Conservation (phyloP, 2,888 invertebrate genomes). For the Leucania comma region DNA sequence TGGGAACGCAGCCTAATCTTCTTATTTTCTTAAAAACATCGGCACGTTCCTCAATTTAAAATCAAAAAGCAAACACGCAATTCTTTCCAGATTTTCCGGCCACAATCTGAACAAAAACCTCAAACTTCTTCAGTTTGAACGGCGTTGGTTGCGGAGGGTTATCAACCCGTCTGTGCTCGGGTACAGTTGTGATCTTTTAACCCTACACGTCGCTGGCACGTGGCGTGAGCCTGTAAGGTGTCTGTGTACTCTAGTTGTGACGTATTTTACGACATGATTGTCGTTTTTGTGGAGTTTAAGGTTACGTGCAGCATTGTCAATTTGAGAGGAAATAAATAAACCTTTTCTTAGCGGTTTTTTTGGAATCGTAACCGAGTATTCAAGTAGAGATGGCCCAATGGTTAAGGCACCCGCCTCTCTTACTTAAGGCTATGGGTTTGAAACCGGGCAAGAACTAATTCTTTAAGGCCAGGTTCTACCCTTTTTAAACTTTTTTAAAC, state of each 20-base stretch:
- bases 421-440: no score
- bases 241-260: slow-evolving; percentile 9
- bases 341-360: no score
- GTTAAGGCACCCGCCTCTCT: no score
- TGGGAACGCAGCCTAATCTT: no score
- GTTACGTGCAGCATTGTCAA: background rate
- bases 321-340: no score
- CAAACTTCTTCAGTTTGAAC: slow-evolving; percentile 9
- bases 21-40: background rate
- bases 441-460: no score
- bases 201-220: slow-evolving; percentile 46
- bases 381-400: no score
- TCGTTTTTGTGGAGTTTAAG: background rate
- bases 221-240: slow-evolving; percentile 17
- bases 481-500: no score
- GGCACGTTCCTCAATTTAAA: background rate
- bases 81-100: slow-evolving; percentile 12
- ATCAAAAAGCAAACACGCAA: slow-evolving; percentile 2
- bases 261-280: background rate
- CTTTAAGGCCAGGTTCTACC: no score
- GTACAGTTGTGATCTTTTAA: slow-evolving; percentile 50
- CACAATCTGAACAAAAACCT: slow-evolving; percentile 16
- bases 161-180: slow-evolving; percentile 46
- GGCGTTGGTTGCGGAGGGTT: slow-evolving; percentile 28
- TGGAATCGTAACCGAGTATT: no score